These are phyloP conservation scores for Cacoxenus indagator DNA, from an alignment of 2,888 invertebrate genomes.

Conservation along the genomic window DNA sequence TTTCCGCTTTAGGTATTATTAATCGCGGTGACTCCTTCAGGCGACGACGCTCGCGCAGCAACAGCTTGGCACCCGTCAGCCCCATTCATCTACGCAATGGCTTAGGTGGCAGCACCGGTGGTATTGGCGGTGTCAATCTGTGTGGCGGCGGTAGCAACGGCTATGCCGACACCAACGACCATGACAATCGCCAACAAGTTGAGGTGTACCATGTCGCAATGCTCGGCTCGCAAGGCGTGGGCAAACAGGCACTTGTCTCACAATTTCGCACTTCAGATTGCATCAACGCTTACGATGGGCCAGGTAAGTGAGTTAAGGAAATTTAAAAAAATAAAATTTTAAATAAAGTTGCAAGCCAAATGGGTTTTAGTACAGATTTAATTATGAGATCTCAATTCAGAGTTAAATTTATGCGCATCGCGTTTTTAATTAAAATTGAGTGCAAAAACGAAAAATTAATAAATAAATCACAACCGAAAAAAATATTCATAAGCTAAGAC, in stretches of 20 bases:
- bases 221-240: constrained; percentile 84
- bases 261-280: constrained; percentile 95
- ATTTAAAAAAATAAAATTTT: constrained; percentile 1
- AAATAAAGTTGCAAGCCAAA: not conserved
- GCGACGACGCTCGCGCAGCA: constrained; percentile 85
- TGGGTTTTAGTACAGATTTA: not conserved
- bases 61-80: constrained; percentile 80
- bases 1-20: constrained; percentile 80
- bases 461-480: not conserved
- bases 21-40: constrained; percentile 95
- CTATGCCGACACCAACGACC: constrained; percentile 40
- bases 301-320: constrained; percentile 76
- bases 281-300: constrained; percentile 93
- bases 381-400: constrained; percentile 7
- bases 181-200: constrained; percentile 70
- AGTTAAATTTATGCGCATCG: not conserved
- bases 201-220: constrained; percentile 81
- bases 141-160: constrained; percentile 45
- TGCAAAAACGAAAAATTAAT: not conserved
- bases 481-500: not conserved
- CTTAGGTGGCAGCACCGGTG: constrained; percentile 40
- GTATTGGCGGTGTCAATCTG: constrained; percentile 42
- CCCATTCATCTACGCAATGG: constrained; percentile 71
- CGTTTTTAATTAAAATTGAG: constrained; percentile 3
- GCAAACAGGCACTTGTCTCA: constrained; percentile 87